phyloP scores from a whole-genome alignment of 2,888 invertebrate genomes.

The Microctonus hyperodae region DNA sequence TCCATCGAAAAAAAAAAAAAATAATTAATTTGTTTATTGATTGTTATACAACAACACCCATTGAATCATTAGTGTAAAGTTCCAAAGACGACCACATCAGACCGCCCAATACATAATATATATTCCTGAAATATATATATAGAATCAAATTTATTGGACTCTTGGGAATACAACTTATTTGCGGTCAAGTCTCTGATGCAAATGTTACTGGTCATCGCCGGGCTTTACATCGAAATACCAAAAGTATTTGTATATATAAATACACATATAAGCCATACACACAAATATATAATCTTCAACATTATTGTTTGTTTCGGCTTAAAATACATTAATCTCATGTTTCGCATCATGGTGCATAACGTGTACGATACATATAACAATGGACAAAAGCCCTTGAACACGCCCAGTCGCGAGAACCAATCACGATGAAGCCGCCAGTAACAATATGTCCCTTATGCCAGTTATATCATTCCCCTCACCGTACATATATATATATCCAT shows the following conservation, averaged over 20 bases:
- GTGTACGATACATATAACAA: neutral
- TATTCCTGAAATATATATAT: no score
- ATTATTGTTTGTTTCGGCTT: constrained; percentile 42
- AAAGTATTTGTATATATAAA: neutral
- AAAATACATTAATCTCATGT: constrained; percentile 48
- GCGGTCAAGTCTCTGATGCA: neutral
- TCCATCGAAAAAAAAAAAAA: neutral
- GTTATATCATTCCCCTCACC: neutral
- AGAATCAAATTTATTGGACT: constrained; percentile 45
- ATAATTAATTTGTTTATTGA: neutral
- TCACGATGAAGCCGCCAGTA: constrained; percentile 4
- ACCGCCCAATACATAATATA: constrained; percentile 18
- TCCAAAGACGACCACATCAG: constrained; percentile 33
- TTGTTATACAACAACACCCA: neutral
- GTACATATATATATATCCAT: neutral
- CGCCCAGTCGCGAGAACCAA: constrained; percentile 26
- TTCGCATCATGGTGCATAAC: constrained; percentile 10
- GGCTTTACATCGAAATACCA: neutral
- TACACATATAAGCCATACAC: no score
- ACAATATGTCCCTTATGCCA: neutral
- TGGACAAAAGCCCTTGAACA: neutral
- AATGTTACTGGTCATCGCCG: constrained; percentile 12
- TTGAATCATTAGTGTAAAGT: constrained; percentile 42
- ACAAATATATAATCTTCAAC: constrained; percentile 18
- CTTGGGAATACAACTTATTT: constrained; percentile 44